These are phyloP conservation scores for Spondyliosoma cantharus DNA, from an alignment of 2,797 vertebrate species.

Conservation along the genomic window DNA sequence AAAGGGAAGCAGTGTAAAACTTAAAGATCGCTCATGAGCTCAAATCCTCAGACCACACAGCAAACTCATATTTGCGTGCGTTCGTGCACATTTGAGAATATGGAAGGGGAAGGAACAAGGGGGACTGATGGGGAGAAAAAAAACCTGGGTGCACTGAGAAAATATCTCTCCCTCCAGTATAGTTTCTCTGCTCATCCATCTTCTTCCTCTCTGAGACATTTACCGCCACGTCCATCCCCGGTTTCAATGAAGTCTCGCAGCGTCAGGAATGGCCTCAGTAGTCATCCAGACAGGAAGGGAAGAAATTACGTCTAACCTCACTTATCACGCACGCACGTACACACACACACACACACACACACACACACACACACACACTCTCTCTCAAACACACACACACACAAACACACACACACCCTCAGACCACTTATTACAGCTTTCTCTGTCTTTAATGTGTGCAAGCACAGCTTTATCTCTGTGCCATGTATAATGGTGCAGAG, in stretches of 20 bases:
- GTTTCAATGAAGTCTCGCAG: slow-evolving; percentile 17
- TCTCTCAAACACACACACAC: too few relatives aligned
- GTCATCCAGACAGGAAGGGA: slow-evolving; percentile 42
- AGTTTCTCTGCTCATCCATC: slow-evolving; percentile 43
- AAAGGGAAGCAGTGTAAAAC: too few relatives aligned
- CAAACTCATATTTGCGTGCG: not conserved
- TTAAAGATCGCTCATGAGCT: too few relatives aligned
- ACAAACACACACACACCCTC: slow-evolving; percentile 20
- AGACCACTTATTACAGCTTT: slow-evolving; percentile 38
- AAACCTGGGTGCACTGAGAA: slow-evolving; percentile 22
- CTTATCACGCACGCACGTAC: slow-evolving; percentile 50
- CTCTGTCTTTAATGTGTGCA: slow-evolving; percentile 59
- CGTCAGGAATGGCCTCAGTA: slow-evolving; percentile 22
- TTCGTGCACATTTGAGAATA: slow-evolving; percentile 2
- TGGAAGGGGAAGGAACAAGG: not conserved
- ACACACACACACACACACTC: slow-evolving; percentile 6
- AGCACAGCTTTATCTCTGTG: slow-evolving; percentile 59
- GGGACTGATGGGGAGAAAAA: slow-evolving; percentile 9
- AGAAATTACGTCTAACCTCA: slow-evolving; percentile 43
- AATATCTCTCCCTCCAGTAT: slow-evolving; percentile 30
- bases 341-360: slow-evolving; percentile 6
- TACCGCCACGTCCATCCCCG: slow-evolving; percentile 14
- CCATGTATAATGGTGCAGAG: slow-evolving; percentile 69
- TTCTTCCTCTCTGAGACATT: slow-evolving; percentile 32
- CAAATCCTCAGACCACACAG: too few relatives aligned